Evolutionary conservation across 1,140 invertebrate species (phyloP), one percentile per base, ranked within the genome.

Genomic region (Drosophila funebris): DNA sequence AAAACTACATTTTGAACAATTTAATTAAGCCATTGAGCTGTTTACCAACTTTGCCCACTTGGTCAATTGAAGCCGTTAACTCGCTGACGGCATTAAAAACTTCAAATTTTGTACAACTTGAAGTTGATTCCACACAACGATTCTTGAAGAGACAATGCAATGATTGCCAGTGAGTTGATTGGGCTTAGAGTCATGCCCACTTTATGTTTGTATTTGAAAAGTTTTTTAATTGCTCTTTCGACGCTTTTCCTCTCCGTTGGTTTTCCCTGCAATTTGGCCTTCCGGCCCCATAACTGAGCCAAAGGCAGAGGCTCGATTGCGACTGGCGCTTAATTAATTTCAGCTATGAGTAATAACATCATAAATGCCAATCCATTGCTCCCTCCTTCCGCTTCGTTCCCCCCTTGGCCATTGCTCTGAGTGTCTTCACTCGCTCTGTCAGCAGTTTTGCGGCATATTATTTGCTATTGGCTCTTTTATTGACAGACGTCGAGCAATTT

Each of bases 401-500:
- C 37, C 41, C 9, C 24, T 18, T 1, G 6, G 7, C 31, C 20
- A 18, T 8, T 22, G 43, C 50, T 36, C 58, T 57, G 27, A 33
- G 2, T 60, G 18, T 14, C 27, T 39, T 44, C 5, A 16, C 13
- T 16, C 67, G 29, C 58, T 64, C 58, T 63, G 76, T 78, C 46
- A 64, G 58, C 80, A 74, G 52, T 83, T 82, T 70, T 77, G 74
- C 66, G 53, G 74, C 71, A 71, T 75, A 83, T 78, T 83, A 83
- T 83, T 82, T 82, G 79, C 79, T 37, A 78, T 83, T 83, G 70
- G 69, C 52, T 63, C 68, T 73, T 82, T 78, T 78, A 83, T 83
- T 83, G 79, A 79, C 79, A 84, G 80, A 84, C 75, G 61, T 81
- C 67, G 61, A 63, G 81, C 78, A 84, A 84, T 84, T 84, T 84